Evolutionary conservation across 2,113 vertebrate species (phyloP).

Genomic region (Carassius gibelio): DNA sequence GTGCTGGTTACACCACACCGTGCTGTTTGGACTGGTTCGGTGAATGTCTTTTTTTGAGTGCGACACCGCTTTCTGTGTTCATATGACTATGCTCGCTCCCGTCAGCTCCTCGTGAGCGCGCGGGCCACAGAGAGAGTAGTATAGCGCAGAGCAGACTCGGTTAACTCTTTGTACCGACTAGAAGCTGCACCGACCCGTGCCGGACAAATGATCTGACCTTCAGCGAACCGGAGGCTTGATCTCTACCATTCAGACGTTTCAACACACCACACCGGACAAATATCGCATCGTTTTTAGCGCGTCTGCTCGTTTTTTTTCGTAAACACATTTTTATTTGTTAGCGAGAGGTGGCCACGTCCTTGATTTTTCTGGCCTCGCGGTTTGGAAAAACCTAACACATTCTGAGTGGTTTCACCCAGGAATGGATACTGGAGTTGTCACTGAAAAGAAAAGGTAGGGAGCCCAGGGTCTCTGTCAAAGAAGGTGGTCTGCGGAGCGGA

Average conservation of each 20-base stretch:
- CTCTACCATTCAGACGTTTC: not conserved
- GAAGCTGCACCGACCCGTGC: not conserved
- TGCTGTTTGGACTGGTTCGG: not conserved
- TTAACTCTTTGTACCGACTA: constrained; percentile 45
- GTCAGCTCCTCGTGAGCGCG: constrained; percentile 41
- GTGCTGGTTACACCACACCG: not conserved
- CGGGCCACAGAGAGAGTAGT: constrained; percentile 7
- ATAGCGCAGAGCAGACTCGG: not conserved
- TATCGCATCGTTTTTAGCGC: not conserved
- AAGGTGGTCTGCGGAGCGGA: not conserved
- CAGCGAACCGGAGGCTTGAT: constrained; percentile 29
- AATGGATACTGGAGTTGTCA: constrained; percentile 80
- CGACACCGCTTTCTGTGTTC: constrained; percentile 28
- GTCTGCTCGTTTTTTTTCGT: not conserved
- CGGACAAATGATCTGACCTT: constrained; percentile 48
- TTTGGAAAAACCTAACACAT: constrained; percentile 52
- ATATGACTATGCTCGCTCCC: constrained; percentile 71
- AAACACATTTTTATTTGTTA: constrained; percentile 32
- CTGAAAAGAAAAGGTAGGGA: constrained; percentile 82
- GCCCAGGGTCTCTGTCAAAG: not conserved
- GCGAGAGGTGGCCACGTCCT: constrained; percentile 54
- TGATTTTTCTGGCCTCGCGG: constrained; percentile 40
- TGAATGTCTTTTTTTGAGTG: not conserved
- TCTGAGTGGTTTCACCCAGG: constrained; percentile 64
- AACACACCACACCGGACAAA: not conserved